Percentiles rank a stretch among this genome's conserved stretches.
Conservation (phyloP, 2,888 invertebrate species). For the Schrankia costaestrigalis region DNA sequence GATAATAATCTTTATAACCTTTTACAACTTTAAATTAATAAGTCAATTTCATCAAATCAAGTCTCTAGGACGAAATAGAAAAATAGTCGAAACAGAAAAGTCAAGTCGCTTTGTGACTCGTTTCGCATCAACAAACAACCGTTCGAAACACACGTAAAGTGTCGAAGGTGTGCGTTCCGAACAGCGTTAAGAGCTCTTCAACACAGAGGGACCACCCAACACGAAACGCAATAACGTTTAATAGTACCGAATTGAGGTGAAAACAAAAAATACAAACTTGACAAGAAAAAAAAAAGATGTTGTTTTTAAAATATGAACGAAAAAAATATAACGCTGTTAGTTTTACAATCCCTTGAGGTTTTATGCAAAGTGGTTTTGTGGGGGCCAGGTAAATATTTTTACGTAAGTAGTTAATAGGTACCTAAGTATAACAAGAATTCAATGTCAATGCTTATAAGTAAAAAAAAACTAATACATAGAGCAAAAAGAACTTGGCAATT, state of each 20-base stretch:
- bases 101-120: conserved; percentile 34
- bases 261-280: conserved; percentile 32
- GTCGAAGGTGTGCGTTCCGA: conserved; percentile 16
- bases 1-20: too few relatives aligned
- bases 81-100: conserved; percentile 8
- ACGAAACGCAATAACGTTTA: conserved; percentile 40
- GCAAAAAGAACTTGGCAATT: too few relatives aligned
- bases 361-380: conserved; percentile 14
- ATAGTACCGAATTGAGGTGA: conserved; percentile 47
- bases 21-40: too few relatives aligned
- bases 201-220: conserved; percentile 55
- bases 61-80: too few relatives aligned
- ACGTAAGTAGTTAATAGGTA: too few relatives aligned
- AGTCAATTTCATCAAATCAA: too few relatives aligned
- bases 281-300: conserved; percentile 25
- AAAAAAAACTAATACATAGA: too few relatives aligned
- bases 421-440: too few relatives aligned
- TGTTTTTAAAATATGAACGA: conserved; percentile 26
- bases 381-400: too few relatives aligned
- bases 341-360: conserved; percentile 29
- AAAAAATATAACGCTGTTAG: conserved; percentile 27
- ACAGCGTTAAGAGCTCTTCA: conserved; percentile 47
- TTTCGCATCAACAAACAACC: conserved; percentile 40
- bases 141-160: conserved; percentile 14
- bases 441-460: too few relatives aligned